phyloP scores from a whole-genome alignment of 2,113 vertebrate genomes.

The Pangasianodon hypophthalmus region DNA sequence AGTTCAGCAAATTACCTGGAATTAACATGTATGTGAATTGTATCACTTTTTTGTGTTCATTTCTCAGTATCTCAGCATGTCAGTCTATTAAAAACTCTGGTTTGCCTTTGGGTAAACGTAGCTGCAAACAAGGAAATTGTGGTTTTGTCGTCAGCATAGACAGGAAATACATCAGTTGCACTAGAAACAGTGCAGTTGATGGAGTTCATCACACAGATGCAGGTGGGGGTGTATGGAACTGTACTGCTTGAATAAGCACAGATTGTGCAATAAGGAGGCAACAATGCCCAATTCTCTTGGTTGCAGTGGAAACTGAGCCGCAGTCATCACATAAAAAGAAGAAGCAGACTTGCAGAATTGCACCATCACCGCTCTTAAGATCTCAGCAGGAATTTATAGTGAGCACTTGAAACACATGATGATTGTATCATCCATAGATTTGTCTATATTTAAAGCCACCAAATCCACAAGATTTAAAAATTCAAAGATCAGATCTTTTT shows the following conservation, averaged over 20 bases:
- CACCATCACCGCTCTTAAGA: neutral
- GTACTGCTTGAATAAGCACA: neutral
- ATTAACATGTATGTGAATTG: neutral
- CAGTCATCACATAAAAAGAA: conserved; percentile 15
- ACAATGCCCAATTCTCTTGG: neutral
- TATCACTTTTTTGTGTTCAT: neutral
- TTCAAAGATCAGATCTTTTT: neutral
- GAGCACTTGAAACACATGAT: conserved; percentile 29
- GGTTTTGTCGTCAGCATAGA: conserved; percentile 34
- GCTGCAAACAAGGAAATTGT: conserved; percentile 65
- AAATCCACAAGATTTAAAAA: neutral
- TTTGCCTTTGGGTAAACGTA: neutral
- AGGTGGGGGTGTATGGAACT: neutral
- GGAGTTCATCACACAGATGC: conserved; percentile 24
- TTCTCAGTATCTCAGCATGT: neutral
- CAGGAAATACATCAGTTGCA: conserved; percentile 62
- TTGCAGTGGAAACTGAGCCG: conserved; percentile 20
- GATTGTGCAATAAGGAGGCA: conserved; percentile 19
- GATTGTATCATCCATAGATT: neutral
- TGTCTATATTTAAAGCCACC: neutral
- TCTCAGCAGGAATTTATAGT: neutral
- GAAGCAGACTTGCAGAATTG: neutral
- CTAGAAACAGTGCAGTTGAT: conserved; percentile 54
- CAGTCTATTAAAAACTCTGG: neutral
- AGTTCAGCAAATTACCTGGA: neutral